Percentiles rank a stretch among this genome's conserved stretches.
These are phyloP conservation scores for Agelastica alni DNA, from an alignment of 2,888 invertebrate species.

Conservation along the genomic window DNA sequence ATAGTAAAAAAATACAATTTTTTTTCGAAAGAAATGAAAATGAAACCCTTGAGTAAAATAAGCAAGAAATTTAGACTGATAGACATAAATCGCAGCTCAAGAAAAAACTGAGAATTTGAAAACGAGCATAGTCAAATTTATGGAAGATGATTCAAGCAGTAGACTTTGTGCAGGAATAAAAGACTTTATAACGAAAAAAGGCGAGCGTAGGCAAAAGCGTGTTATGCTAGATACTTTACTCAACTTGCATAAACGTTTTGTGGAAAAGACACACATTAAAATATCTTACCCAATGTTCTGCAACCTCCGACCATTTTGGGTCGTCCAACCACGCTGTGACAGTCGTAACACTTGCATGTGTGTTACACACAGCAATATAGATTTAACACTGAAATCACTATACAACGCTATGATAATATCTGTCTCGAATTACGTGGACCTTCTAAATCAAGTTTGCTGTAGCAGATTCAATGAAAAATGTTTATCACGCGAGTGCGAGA, in stretches of 20 bases:
- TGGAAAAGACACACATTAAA: background rate
- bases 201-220: slow-evolving; percentile 7
- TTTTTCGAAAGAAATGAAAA: too few relatives aligned
- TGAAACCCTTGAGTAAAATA: too few relatives aligned
- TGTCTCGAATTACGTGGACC: background rate
- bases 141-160: slow-evolving; percentile 5
- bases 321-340: background rate
- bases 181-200: background rate
- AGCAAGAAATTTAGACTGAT: too few relatives aligned
- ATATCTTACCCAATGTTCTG: background rate
- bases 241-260: slow-evolving; percentile 7
- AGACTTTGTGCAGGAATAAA: slow-evolving; percentile 4
- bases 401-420: background rate
- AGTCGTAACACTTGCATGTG: slow-evolving; percentile 4
- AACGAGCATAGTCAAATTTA: too few relatives aligned
- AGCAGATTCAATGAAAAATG: slow-evolving; percentile 1
- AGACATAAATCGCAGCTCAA: too few relatives aligned
- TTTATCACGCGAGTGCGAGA: slow-evolving; percentile 27
- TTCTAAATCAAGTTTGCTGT: slow-evolving; percentile 3
- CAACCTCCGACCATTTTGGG: slow-evolving; percentile 2
- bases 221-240: background rate
- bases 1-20: too few relatives aligned
- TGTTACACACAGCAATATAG: background rate
- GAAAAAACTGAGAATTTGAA: too few relatives aligned
- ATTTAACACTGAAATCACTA: slow-evolving; percentile 6